phyloP scores from a whole-genome alignment of 2,888 invertebrate species.

The Thymelicus sylvestris region DNA sequence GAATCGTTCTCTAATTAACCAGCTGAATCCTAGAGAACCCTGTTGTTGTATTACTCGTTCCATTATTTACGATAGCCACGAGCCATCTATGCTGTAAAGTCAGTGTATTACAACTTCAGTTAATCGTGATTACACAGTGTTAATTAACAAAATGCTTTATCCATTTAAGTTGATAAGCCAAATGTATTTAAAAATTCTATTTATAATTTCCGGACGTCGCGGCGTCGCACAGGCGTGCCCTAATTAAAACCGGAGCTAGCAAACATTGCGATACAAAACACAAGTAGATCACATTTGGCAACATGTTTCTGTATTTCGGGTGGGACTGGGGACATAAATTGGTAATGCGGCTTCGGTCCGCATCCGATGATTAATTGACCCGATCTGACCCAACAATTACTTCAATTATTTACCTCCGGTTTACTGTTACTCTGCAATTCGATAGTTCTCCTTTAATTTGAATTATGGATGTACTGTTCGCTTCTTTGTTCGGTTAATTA shows the following conservation, averaged over 20 bases:
- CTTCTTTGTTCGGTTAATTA: slow-evolving; percentile 38
- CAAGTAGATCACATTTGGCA: slow-evolving; percentile 44
- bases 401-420: slow-evolving; percentile 82
- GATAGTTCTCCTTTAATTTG: slow-evolving; percentile 55
- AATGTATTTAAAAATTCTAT: slow-evolving; percentile 27
- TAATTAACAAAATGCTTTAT: slow-evolving; percentile 3
- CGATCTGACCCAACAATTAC: slow-evolving; percentile 78
- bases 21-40: too few species aligned
- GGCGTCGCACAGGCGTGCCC: slow-evolving; percentile 26
- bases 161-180: slow-evolving; percentile 6
- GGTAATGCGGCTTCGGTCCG: slow-evolving; percentile 66
- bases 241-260: slow-evolving; percentile 38
- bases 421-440: slow-evolving; percentile 56
- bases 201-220: slow-evolving; percentile 20
- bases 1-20: too few species aligned
- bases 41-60: too few species aligned
- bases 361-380: slow-evolving; percentile 81
- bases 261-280: slow-evolving; percentile 40
- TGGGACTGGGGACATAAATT: slow-evolving; percentile 69
- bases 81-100: background rate
- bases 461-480: slow-evolving; percentile 46
- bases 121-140: background rate
- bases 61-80: too few species aligned
- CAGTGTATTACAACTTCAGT: background rate
- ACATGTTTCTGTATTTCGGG: slow-evolving; percentile 61